phyloP scores from a whole-genome alignment of 2,797 vertebrate species.

The Hoplostethus mediterraneus region DNA sequence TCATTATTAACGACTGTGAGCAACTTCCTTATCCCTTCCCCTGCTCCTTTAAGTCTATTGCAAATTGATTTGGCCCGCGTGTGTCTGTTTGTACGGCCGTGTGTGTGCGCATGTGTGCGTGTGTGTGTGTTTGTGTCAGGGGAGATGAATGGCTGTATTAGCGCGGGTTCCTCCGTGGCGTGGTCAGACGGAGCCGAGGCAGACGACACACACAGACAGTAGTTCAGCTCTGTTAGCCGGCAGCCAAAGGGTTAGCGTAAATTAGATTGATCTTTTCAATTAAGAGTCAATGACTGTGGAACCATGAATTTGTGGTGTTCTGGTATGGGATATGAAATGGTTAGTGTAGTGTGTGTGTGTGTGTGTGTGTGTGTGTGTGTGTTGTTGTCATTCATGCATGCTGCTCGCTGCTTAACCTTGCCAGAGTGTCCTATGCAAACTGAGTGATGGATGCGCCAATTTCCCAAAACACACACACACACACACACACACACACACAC shows the following conservation, averaged over 20 bases:
- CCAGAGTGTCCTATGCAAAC: slow-evolving; percentile 47
- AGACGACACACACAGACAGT: slow-evolving; percentile 38
- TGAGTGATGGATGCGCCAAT: slow-evolving; percentile 54
- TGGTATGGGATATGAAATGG: slow-evolving; percentile 5
- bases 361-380: background rate
- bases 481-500: background rate
- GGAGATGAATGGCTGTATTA: slow-evolving; percentile 64
- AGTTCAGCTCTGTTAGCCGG: slow-evolving; percentile 12
- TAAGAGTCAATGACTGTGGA: slow-evolving; percentile 42
- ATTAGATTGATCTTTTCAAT: slow-evolving; percentile 67
- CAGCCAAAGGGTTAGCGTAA: slow-evolving; percentile 55
- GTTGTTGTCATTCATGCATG: slow-evolving; percentile 37
- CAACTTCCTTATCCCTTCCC: slow-evolving; percentile 49
- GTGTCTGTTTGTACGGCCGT: slow-evolving; percentile 12
- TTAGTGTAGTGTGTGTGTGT: slow-evolving; percentile 10
- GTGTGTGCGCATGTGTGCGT: slow-evolving; percentile 11
- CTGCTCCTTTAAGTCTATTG: slow-evolving; percentile 47
- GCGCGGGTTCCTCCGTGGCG: slow-evolving; percentile 41
- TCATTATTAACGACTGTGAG: slow-evolving; percentile 59
- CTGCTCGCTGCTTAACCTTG: slow-evolving; percentile 57
- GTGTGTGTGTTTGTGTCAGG: slow-evolving; percentile 45
- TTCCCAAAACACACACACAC: background rate
- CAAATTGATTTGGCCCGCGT: slow-evolving; percentile 54
- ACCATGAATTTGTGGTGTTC: slow-evolving; percentile 36
- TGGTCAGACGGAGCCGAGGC: slow-evolving; percentile 45